Base-by-base conservation (phyloP, 2,888 invertebrate species). In the Acanthoscelides obtectus region DNA sequence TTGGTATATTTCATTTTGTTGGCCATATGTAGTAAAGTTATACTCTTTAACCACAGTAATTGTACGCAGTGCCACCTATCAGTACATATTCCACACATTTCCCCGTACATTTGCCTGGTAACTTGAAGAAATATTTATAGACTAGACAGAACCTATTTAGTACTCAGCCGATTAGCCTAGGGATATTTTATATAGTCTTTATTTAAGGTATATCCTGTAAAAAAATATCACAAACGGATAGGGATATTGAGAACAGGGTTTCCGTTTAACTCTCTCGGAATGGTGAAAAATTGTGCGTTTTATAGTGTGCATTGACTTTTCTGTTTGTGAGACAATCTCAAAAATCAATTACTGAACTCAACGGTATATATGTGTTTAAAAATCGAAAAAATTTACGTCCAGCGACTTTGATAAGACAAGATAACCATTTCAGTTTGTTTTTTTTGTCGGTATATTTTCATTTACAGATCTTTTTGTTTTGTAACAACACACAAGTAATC, bases 321-420 rank as follows among this genome's bases (percentile, higher is more conserved):
- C 79, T 80, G 80, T 83, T 83, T 81, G 80, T 81, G 78, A 82
- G 83, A 84, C 84, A 84, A 84, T 84, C 84, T 82, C 78, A 80
- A 79, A 79, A 81, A 79, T 80, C 80, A 79, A 79, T 79, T 78
- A 76, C 73, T 73, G 75, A 74, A 78, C 76, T 77, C 76, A 77
- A 79, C 76, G 76, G 76, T 75, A 75, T 77, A 80, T 81, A 83
- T 80, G 81, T 83, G 82, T 82, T 82, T 82, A 81, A 81, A 81
- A 82, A 83, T 81, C 82, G 82, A 84, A 81, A 83, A 81, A 79
- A 82, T 83, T 84, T 84, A n/a, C 84, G 84, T 84, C 84, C 84
- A 84, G 79, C 81, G 79, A 80, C 79, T 79, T 82, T 83, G 77
- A 74, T 74, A n/a, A 3, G 81, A 81, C 80, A 80, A 84, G 84